A percentile compares a stretch with the other conserved stretches of the same genome.
phyloP scores from a whole-genome alignment of 1,140 invertebrate genomes.

The Sinella curviseta region DNA sequence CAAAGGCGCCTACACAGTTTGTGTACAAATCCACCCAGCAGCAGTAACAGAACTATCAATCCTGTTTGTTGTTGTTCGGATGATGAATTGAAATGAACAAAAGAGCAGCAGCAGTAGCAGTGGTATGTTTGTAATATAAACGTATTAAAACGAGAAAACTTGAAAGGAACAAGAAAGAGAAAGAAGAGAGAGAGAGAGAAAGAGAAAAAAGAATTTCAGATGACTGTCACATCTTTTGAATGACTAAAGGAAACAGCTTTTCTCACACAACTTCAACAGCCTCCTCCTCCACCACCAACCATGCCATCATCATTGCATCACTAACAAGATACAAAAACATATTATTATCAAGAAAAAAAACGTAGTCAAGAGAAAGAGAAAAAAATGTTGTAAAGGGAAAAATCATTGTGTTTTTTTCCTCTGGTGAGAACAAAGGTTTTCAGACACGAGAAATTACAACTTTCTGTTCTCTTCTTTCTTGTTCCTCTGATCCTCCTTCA shows the following conservation, averaged over 20 bases:
- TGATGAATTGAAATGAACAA: slow-evolving; percentile 13
- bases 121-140: slow-evolving; percentile 17
- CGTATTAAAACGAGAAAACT: slow-evolving; percentile 2
- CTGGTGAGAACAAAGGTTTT: slow-evolving; percentile 18
- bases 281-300: neutral
- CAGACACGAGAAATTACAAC: slow-evolving; percentile 19
- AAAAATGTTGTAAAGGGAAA: slow-evolving; percentile 9
- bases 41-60: too few species aligned
- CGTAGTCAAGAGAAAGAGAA: neutral
- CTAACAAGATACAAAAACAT: neutral
- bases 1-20: too few species aligned
- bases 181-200: neutral
- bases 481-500: slow-evolving; percentile 5
- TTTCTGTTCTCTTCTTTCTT: neutral
- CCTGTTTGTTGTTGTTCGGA: neutral
- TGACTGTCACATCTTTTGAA: slow-evolving; percentile 19
- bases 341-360: neutral
- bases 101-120: neutral
- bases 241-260: slow-evolving; percentile 17
- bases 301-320: neutral
- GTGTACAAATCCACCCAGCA: too few species aligned
- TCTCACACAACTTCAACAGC: neutral
- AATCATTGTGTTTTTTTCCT: neutral
- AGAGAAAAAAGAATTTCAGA: neutral
- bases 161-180: slow-evolving; percentile 21